Evolutionary conservation across 53 echinoderm and acorn worm species (phyloP), one percentile per base, ranked within the genome.

Genomic region (Stichopus horrens): DNA sequence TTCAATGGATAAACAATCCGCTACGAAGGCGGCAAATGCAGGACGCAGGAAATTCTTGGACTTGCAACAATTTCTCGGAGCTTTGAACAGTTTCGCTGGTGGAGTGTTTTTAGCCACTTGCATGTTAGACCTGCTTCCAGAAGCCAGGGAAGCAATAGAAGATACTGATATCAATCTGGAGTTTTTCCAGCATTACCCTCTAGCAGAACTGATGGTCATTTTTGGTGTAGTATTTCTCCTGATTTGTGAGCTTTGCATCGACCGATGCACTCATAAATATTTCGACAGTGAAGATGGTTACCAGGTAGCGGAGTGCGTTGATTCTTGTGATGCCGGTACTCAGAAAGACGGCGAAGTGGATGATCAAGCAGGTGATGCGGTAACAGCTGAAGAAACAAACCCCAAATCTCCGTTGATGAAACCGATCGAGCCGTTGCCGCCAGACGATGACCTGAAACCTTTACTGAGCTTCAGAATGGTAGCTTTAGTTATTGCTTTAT

Each of bases 31-130:
- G 8, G 56, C 55, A 56, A 21, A 81, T 58, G 58, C 20, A 2
- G 83, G 83, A 54, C 53, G 54, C 37, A 54, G 59, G 8, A 57
- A 54, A 21, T 83, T n/a, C 37, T 23, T 65, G 51, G 85, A 85
- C 5, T 52, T 85, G 13, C 57, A 88, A 74, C 88, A 89, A 14
- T 22, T 88, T 55, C 88, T 92, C 21, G 76, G 86, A 51, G 87
- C 80, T 4, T 85, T 93, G 78, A 93, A 91, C 76, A 91, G 93
- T 22, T 93, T 93, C 63, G 88, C 93, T 0, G 93, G 93, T 23
- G 93, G 93, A 6, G 91, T 93, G 4, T 93, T 93, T 67, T 58
- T 93, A 55, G 89, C 89, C 19, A 93, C 93, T 9, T 93, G 93
- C 57, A 23, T 93, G 82, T 74, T 93, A 18, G 93, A 93, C 55